These are phyloP conservation scores for Diplazon laetatorius DNA, from an alignment of 2,888 invertebrate genomes.

Conservation along the genomic window DNA sequence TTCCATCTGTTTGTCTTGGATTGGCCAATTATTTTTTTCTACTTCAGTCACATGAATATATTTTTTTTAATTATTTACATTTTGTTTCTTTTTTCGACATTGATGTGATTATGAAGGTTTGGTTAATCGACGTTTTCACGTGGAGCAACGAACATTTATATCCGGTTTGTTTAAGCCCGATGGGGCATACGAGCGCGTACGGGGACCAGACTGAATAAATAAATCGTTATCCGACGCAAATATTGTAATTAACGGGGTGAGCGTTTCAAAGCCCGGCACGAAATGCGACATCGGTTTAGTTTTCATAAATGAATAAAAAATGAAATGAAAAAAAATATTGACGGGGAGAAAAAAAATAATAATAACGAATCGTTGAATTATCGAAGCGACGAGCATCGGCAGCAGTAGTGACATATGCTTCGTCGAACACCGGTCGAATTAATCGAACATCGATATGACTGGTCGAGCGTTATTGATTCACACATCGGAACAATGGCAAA, in stretches of 20 bases:
- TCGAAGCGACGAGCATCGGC: constrained; percentile 17
- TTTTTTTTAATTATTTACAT: constrained; percentile 37
- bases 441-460: constrained; percentile 22
- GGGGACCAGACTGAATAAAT: constrained; percentile 58
- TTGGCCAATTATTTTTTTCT: too few relatives aligned
- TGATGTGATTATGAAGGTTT: constrained; percentile 25
- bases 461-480: constrained; percentile 28
- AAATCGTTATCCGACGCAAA: constrained; percentile 61
- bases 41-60: not conserved
- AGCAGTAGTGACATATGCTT: constrained; percentile 30
- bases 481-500: not conserved
- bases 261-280: constrained; percentile 3
- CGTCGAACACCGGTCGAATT: constrained; percentile 11
- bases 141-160: constrained; percentile 13
- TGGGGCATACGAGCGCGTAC: constrained; percentile 22
- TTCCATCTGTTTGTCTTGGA: too few relatives aligned
- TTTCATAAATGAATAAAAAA: constrained; percentile 18
- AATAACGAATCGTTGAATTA: constrained; percentile 41
- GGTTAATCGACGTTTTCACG: constrained; percentile 48
- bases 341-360: not conserved
- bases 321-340: constrained; percentile 14
- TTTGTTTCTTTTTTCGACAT: too few relatives aligned
- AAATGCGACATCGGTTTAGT: constrained; percentile 12
- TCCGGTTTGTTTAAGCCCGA: constrained; percentile 10
- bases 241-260: constrained; percentile 56